Conservation (phyloP, 1,140 invertebrate species). For the Thalassaphorura encarpata region DNA sequence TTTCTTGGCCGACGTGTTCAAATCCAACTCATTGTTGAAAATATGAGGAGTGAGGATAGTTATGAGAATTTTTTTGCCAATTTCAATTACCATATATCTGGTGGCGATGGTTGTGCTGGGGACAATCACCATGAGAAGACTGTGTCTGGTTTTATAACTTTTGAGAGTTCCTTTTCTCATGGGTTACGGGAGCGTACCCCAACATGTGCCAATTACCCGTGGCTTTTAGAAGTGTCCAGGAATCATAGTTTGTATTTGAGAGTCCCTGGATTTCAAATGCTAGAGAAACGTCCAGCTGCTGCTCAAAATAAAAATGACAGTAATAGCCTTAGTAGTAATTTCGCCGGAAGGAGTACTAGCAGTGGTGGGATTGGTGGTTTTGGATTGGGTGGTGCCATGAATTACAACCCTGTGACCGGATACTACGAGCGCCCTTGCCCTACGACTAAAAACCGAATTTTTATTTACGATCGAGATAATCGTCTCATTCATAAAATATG, state of each 20-base stretch:
- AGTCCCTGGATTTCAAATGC: slow-evolving; percentile 29
- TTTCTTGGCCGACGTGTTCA: slow-evolving; percentile 27
- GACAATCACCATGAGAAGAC: slow-evolving; percentile 31
- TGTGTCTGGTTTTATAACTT: slow-evolving; percentile 27
- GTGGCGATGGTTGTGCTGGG: slow-evolving; percentile 15
- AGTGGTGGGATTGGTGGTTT: slow-evolving; percentile 6
- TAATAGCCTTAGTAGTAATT: slow-evolving; percentile 9
- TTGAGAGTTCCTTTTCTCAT: slow-evolving; percentile 24
- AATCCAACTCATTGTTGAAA: slow-evolving; percentile 22
- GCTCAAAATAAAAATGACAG: background rate
- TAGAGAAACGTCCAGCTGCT: slow-evolving; percentile 8
- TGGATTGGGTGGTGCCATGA: too few relatives aligned
- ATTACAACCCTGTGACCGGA: slow-evolving; percentile 16
- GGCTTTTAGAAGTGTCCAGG: slow-evolving; percentile 27
- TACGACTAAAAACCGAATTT: slow-evolving; percentile 31
- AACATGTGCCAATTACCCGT: slow-evolving; percentile 30
- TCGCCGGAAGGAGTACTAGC: too few relatives aligned
- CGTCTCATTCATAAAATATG: slow-evolving; percentile 31
- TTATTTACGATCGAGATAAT: slow-evolving; percentile 28
- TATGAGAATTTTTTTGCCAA: slow-evolving; percentile 30
- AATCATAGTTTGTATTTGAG: slow-evolving; percentile 24
- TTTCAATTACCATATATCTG: slow-evolving; percentile 22
- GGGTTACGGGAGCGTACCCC: slow-evolving; percentile 13
- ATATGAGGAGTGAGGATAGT: slow-evolving; percentile 23
- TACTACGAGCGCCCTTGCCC: slow-evolving; percentile 29